These are phyloP conservation scores for Ondatra zibethicus DNA, from an alignment of 2,113 vertebrate genomes.

Conservation along the genomic window DNA sequence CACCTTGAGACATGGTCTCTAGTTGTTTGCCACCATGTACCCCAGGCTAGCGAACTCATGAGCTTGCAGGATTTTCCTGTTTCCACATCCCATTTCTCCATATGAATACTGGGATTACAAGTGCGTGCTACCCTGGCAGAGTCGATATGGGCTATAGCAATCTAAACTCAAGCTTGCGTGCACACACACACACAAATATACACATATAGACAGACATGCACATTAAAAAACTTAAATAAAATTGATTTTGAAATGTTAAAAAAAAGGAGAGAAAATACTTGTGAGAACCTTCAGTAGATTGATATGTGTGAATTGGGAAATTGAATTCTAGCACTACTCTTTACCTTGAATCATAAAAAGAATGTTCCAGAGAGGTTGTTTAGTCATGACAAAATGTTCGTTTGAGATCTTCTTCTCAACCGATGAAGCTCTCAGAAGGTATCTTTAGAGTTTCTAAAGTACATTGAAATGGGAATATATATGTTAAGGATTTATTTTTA, in stretches of 20 bases:
- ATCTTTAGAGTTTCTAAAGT: conserved; percentile 10
- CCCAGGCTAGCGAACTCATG: neutral
- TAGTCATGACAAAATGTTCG: neutral
- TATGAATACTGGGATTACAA: neutral
- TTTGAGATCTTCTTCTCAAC: neutral
- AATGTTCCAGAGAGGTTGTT: neutral
- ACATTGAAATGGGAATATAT: neutral
- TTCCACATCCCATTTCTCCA: neutral
- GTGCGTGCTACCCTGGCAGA: neutral
- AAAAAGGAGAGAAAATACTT: neutral
- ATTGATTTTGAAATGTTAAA: conserved; percentile 14
- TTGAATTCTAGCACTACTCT: conserved; percentile 28
- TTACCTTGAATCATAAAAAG: conserved; percentile 31
- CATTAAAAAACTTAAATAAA: neutral
- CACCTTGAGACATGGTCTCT: neutral
- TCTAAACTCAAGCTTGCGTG: neutral
- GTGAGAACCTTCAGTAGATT: neutral
- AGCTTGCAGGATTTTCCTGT: neutral
- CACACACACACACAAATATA: too few relatives aligned
- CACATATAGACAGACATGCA: neutral
- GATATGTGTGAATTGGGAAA: neutral
- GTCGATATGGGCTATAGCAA: neutral
- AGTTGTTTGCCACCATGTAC: neutral
- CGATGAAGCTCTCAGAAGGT: conserved; percentile 7
- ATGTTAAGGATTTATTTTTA: neutral